Evolutionary conservation across 2,113 vertebrate genomes (phyloP).

Genomic region (Triplophysa dalaica): DNA sequence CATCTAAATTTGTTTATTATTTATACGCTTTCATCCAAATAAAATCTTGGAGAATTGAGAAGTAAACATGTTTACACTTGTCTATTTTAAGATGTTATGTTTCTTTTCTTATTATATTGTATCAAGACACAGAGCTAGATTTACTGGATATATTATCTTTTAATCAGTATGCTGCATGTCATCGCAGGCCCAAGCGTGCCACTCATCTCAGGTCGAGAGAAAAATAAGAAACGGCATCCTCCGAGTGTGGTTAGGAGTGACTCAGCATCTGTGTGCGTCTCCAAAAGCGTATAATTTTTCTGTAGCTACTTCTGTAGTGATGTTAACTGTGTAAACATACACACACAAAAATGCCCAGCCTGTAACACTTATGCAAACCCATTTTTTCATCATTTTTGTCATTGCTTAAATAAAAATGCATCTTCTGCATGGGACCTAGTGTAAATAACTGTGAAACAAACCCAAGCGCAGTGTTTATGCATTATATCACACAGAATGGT

Average conservation of each 20-base stretch:
- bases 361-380: constrained; percentile 51
- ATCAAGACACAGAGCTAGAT: background rate
- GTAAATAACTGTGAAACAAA: constrained; percentile 51
- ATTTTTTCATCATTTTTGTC: constrained; percentile 67
- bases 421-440: constrained; percentile 63
- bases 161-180: background rate
- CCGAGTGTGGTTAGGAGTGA: background rate
- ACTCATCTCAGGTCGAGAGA: constrained; percentile 38
- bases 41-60: background rate
- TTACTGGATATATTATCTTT: background rate
- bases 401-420: constrained; percentile 72
- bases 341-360: constrained; percentile 19
- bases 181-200: background rate
- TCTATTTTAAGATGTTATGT: constrained; percentile 2
- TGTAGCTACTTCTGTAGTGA: constrained; percentile 54
- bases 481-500: background rate
- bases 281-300: constrained; percentile 60
- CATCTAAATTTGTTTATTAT: background rate
- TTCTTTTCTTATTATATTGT: background rate
- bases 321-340: constrained; percentile 58
- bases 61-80: constrained; percentile 3
- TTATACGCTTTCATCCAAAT: constrained; percentile 19
- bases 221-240: background rate
- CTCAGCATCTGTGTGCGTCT: constrained; percentile 22
- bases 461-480: constrained; percentile 6